phyloP scores from a whole-genome alignment of 1,140 invertebrate genomes.

The Parapsyche elsis region DNA sequence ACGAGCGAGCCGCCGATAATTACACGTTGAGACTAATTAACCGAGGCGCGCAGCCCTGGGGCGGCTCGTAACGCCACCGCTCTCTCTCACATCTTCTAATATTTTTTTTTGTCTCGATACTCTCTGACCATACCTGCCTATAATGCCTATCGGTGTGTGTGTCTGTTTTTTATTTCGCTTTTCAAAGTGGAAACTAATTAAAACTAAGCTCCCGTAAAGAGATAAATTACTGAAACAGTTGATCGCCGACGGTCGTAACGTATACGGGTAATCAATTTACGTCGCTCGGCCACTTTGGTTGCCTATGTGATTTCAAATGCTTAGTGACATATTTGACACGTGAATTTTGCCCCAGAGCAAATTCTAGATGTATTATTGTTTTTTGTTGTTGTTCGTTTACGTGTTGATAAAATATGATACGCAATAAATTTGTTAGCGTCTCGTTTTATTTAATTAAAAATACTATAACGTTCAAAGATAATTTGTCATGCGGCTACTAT shows the following conservation, averaged over 20 bases:
- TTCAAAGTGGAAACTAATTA: constrained; percentile 49
- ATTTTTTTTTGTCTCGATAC: not conserved
- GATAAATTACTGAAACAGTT: constrained; percentile 42
- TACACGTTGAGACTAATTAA: constrained; percentile 55
- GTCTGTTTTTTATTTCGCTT: constrained; percentile 10
- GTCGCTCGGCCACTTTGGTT: not conserved
- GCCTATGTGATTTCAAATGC: not conserved
- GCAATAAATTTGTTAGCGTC: constrained; percentile 13
- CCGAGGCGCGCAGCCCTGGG: constrained; percentile 32
- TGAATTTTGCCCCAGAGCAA: too few relatives aligned
- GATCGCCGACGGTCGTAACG: constrained; percentile 16
- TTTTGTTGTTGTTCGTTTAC: not conserved
- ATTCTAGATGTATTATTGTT: not conserved
- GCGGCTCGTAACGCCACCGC: constrained; percentile 31
- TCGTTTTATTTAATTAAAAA: not conserved
- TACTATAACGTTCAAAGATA: not conserved
- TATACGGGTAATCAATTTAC: constrained; percentile 18
- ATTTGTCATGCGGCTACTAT: not conserved
- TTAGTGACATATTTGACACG: too few relatives aligned
- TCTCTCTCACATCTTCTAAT: not conserved
- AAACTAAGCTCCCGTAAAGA: constrained; percentile 51
- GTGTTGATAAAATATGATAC: too few relatives aligned
- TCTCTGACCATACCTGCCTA: not conserved
- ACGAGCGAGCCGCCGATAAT: constrained; percentile 51
- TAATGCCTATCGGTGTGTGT: not conserved